Conservation (phyloP, 2,113 vertebrate genomes). For the Xenopus tropicalis region UCB_Xtro_10.0 CM004450.2:40603001-40603500, state of each 20-base stretch:
- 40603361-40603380: constrained; percentile 41
- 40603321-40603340: constrained; percentile 54
- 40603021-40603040: too few relatives aligned
- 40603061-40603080: too few relatives aligned
- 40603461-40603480: constrained; percentile 34
- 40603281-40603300: constrained; percentile 28
- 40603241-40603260: constrained; percentile 43
- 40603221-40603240: constrained; percentile 15
- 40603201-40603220: constrained; percentile 19
- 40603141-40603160: background rate
- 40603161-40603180: background rate
- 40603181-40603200: constrained; percentile 12
- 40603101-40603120: too few relatives aligned
- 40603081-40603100: too few relatives aligned
- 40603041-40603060: too few relatives aligned
- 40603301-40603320: constrained; percentile 48
- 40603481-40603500: background rate
- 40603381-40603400: constrained; percentile 33
- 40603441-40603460: constrained; percentile 64
- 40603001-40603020: too few relatives aligned
- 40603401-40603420: constrained; percentile 61
- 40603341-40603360: constrained; percentile 48
- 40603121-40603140: too few relatives aligned
- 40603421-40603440: constrained; percentile 67
- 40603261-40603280: constrained; percentile 43